A percentile compares a stretch with the other conserved stretches of the same genome.
These are phyloP conservation scores for Elgaria multicarinata DNA, from an alignment of 2,113 vertebrate species.

Conservation along the genomic window DNA sequence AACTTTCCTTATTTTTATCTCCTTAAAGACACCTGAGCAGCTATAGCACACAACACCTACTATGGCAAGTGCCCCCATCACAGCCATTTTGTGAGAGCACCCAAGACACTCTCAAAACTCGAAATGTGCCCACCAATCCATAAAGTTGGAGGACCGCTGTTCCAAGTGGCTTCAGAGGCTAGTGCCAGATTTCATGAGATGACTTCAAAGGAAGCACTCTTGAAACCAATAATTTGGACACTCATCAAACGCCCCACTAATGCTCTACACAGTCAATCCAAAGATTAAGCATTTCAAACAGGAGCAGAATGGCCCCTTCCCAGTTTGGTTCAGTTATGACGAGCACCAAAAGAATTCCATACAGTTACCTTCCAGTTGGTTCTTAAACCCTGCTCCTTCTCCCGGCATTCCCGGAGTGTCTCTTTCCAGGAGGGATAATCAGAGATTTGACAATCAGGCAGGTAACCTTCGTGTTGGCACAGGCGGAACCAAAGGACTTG, in stretches of 20 bases:
- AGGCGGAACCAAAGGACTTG: constrained; percentile 89
- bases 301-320: background rate
- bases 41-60: too few species aligned
- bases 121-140: too few species aligned
- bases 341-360: background rate
- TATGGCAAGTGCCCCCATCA: too few species aligned
- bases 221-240: background rate
- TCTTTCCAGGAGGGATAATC: constrained; percentile 92
- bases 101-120: too few species aligned
- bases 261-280: background rate
- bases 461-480: constrained; percentile 87
- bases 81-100: too few species aligned
- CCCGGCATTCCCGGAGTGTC: constrained; percentile 84
- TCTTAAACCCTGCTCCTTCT: constrained; percentile 81
- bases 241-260: background rate
- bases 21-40: too few species aligned
- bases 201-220: background rate
- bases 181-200: too few species aligned
- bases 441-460: constrained; percentile 78
- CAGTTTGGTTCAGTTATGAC: background rate
- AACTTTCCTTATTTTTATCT: too few species aligned
- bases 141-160: too few species aligned
- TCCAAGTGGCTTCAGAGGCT: too few species aligned
- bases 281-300: background rate
- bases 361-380: constrained; percentile 94